phyloP scores from a whole-genome alignment of 1,140 invertebrate genomes.

The Mylabris phalerata region DNA sequence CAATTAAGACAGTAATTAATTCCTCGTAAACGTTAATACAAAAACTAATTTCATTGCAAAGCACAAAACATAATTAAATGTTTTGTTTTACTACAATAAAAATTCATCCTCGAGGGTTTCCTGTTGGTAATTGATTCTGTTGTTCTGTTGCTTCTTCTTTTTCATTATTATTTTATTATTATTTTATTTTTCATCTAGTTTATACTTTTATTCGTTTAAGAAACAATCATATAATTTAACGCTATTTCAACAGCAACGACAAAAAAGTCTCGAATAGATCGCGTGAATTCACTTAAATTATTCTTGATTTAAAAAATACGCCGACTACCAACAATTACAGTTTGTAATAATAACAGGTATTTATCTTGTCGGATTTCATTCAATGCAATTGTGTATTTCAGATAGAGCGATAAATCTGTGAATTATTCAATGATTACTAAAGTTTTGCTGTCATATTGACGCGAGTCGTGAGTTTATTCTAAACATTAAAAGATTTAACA shows the following conservation, averaged over 20 bases:
- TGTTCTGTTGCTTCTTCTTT: neutral
- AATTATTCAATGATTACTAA: no score
- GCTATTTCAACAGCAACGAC: conserved; percentile 14
- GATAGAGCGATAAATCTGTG: no score
- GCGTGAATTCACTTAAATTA: conserved; percentile 6
- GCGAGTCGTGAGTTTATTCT: no score
- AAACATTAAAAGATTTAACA: no score
- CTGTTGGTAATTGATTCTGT: conserved; percentile 31
- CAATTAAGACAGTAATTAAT: conserved; percentile 33
- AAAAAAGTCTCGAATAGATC: conserved; percentile 17
- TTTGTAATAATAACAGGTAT: no score
- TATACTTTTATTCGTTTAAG: conserved; percentile 18
- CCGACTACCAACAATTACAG: no score
- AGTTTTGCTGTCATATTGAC: no score
- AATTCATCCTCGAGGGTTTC: conserved; percentile 30
- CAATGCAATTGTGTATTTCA: no score
- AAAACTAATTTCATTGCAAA: conserved; percentile 29
- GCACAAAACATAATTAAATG: conserved; percentile 35
- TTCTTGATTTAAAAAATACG: no score
- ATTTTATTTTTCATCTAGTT: neutral
- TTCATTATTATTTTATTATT: neutral
- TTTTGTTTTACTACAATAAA: conserved; percentile 31
- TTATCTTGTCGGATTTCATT: no score
- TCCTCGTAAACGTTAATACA: conserved; percentile 28
- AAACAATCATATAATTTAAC: conserved; percentile 34